phyloP scores from a whole-genome alignment of 2,888 invertebrate species.

The Cryptus armator region DNA sequence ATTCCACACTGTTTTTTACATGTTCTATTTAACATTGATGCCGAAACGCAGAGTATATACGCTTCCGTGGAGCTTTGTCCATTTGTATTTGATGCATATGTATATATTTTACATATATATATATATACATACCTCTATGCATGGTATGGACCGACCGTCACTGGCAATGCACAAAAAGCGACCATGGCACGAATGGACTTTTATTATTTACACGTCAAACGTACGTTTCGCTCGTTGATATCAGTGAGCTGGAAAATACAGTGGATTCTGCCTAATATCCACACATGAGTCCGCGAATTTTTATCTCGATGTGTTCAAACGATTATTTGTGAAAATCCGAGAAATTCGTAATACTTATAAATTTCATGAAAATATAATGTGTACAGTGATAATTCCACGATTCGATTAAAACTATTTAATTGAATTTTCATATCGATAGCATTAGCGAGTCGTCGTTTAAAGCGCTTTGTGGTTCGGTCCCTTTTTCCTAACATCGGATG shows the following conservation, averaged over 20 bases:
- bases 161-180: conserved; percentile 3
- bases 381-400: background rate
- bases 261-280: background rate
- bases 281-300: background rate
- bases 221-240: conserved; percentile 17
- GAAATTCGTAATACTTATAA: background rate
- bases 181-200: conserved; percentile 33
- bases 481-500: background rate
- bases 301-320: background rate
- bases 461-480: background rate
- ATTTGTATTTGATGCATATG: conserved; percentile 18
- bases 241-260: conserved; percentile 6
- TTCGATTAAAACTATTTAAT: background rate
- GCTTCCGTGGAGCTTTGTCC: conserved; percentile 13
- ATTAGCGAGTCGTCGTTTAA: background rate
- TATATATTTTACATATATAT: background rate
- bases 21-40: conserved; percentile 39
- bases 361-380: background rate
- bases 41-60: conserved; percentile 14
- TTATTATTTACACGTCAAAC: conserved; percentile 57
- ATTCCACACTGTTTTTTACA: conserved; percentile 19
- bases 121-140: background rate
- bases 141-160: background rate
- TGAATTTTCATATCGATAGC: background rate
- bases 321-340: background rate